Percentiles rank a stretch among this genome's conserved stretches.
Conservation (phyloP, 2,888 invertebrate species). For the Phasia obesa region DNA sequence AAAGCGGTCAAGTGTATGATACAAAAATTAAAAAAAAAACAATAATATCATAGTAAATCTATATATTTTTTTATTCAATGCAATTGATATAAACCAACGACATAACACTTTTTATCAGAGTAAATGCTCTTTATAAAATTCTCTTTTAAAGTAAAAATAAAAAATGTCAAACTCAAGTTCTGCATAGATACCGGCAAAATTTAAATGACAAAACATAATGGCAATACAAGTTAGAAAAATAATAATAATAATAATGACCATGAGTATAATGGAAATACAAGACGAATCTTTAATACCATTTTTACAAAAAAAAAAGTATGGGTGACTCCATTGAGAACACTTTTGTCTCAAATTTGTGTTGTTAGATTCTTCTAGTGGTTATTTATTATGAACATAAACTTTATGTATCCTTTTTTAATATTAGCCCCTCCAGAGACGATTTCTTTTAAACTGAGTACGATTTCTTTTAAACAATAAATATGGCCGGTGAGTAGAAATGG, state of each 20-base stretch:
- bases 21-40: not conserved
- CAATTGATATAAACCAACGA: conserved; percentile 31
- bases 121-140: not conserved
- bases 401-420: no score
- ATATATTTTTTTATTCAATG: conserved; percentile 1
- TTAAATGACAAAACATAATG: not conserved
- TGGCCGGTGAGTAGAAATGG: no score
- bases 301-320: not conserved
- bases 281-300: not conserved
- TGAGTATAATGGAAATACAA: not conserved
- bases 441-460: no score
- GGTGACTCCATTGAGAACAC: no score
- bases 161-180: conserved; percentile 6
- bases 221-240: not conserved
- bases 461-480: no score
- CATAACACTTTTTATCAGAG: conserved; percentile 2
- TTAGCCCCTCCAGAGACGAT: no score
- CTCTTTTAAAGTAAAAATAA: not conserved
- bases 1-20: conserved; percentile 12
- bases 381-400: no score
- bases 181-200: no score
- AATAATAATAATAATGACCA: not conserved
- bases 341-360: no score
- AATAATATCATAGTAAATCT: conserved; percentile 26
- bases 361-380: no score